Conservation (phyloP, 2,113 vertebrate genomes). For the Isurus oxyrinchus region DNA sequence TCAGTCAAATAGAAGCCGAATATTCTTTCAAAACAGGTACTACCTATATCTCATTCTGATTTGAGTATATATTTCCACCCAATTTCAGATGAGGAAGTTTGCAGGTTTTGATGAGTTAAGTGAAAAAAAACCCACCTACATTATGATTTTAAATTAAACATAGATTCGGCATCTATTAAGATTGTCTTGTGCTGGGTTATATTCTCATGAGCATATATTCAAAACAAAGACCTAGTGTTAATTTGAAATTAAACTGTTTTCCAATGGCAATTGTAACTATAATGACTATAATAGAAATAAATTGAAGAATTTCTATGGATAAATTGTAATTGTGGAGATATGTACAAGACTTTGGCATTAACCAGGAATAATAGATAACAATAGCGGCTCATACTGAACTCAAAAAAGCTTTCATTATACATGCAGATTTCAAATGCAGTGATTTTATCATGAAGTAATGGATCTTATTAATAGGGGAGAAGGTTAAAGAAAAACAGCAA, state of each 20-base stretch:
- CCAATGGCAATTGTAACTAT: not conserved
- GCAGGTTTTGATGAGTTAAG: not conserved
- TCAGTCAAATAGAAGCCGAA: not conserved
- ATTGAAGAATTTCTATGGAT: not conserved
- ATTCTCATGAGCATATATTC: not conserved
- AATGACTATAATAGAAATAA: not conserved
- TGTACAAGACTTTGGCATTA: not conserved
- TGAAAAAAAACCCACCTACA: not conserved
- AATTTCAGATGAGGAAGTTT: not conserved
- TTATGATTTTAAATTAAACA: not conserved
- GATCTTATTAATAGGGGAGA: not conserved
- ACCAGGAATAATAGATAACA: not conserved
- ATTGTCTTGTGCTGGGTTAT: not conserved
- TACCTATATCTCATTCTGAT: not conserved
- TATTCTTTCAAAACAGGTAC: not conserved
- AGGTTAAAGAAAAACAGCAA: not conserved
- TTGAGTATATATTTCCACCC: not conserved
- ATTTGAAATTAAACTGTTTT: not conserved
- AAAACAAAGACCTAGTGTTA: not conserved
- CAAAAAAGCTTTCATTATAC: not conserved
- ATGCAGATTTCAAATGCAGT: not conserved
- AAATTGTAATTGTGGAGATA: not conserved
- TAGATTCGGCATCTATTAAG: not conserved
- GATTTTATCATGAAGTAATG: not conserved
- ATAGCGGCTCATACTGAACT: too few relatives aligned